A percentile compares a stretch with the other conserved stretches of the same genome.
Evolutionary conservation across 2,797 vertebrate genomes (phyloP).

Genomic region (Danio kyathit): DNA sequence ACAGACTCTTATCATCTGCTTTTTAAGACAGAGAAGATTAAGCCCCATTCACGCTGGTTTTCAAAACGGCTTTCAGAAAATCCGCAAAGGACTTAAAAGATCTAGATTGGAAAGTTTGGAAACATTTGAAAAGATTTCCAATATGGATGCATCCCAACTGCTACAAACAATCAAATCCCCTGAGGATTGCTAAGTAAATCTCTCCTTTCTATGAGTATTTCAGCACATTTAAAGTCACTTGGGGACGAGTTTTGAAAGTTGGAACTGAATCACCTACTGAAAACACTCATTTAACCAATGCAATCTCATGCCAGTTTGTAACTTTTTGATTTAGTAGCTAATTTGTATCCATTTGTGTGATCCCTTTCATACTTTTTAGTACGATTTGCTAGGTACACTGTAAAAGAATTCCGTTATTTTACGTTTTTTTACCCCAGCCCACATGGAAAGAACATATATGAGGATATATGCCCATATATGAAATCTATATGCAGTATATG

Average conservation of each 20-base stretch:
- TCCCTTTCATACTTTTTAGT: too few species aligned
- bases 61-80: background rate
- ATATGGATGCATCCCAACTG: background rate
- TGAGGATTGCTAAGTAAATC: constrained; percentile 7
- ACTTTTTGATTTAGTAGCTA: too few species aligned
- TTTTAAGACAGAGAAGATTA: constrained; percentile 15
- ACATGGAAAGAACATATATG: too few species aligned
- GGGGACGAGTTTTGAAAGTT: background rate
- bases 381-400: too few species aligned
- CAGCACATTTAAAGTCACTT: constrained; percentile 8
- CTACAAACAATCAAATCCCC: background rate
- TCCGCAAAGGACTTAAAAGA: constrained; percentile 13
- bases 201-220: background rate
- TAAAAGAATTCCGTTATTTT: too few species aligned
- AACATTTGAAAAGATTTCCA: background rate
- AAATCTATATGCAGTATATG: too few species aligned
- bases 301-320: too few species aligned
- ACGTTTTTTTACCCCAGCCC: too few species aligned
- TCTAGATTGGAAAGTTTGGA: constrained; percentile 25
- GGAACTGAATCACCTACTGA: background rate
- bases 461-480: too few species aligned
- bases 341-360: too few species aligned
- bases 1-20: constrained; percentile 9
- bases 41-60: background rate
- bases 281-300: background rate